Evolutionary conservation across 2,113 vertebrate genomes (phyloP).

Genomic region (Labrus mixtus): DNA sequence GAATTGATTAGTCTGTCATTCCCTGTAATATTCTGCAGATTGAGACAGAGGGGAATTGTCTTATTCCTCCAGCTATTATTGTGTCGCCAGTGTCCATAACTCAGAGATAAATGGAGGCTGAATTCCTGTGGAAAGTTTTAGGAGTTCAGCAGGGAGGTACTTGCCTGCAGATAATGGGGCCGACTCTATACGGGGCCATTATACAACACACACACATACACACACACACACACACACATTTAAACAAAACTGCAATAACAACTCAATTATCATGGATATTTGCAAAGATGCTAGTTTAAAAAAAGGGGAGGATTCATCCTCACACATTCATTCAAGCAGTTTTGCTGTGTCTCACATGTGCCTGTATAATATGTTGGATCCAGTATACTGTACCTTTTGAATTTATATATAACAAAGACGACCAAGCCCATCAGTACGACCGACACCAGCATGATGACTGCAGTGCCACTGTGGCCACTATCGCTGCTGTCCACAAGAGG

Average conservation of each 20-base stretch:
- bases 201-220: constrained; percentile 22
- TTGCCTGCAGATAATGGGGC: constrained; percentile 48
- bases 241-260: constrained; percentile 10
- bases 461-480: constrained; percentile 69
- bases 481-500: constrained; percentile 76
- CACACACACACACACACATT: constrained; percentile 5
- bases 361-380: not conserved
- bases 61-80: constrained; percentile 77
- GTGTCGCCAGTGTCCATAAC: constrained; percentile 64
- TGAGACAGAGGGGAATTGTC: constrained; percentile 81
- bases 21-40: constrained; percentile 78
- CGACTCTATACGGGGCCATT: constrained; percentile 34
- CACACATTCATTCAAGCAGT: not conserved
- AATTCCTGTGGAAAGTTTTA: constrained; percentile 66
- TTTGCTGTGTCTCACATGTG: not conserved
- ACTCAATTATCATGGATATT: constrained; percentile 6
- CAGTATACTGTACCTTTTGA: constrained; percentile 73
- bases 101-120: constrained; percentile 59
- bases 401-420: constrained; percentile 78
- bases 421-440: constrained; percentile 74
- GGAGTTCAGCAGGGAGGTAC: constrained; percentile 39
- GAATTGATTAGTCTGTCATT: constrained; percentile 84
- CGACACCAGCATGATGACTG: constrained; percentile 80
- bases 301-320: constrained; percentile 15
- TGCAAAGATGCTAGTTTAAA: constrained; percentile 1